Conservation (phyloP, 2,797 vertebrate genomes). For the Sus cebifrons region DNA sequence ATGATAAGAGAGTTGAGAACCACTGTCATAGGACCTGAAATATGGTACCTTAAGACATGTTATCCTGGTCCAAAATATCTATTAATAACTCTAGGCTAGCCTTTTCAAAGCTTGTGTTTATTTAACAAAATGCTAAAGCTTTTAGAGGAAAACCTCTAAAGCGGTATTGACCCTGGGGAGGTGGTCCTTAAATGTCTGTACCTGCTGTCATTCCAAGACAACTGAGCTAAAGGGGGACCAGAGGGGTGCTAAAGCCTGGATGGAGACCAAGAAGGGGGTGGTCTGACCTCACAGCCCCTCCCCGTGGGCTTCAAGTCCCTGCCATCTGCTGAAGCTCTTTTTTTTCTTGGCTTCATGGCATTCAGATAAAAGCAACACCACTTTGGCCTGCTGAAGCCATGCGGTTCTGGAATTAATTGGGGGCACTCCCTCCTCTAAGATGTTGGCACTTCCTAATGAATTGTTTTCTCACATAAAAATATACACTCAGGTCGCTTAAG, state of each 20-base stretch:
- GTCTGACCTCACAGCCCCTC: neutral
- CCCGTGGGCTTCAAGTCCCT: neutral
- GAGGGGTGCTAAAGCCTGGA: neutral
- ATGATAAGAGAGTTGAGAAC: neutral
- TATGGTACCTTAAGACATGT: neutral
- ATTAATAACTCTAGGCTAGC: neutral
- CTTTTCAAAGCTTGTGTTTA: constrained; percentile 7
- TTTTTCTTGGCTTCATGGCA: neutral
- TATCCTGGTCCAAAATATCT: constrained; percentile 8
- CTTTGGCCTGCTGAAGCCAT: neutral
- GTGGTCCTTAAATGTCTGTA: too few relatives aligned
- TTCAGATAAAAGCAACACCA: neutral
- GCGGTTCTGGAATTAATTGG: constrained; percentile 50
- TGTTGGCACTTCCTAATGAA: constrained; percentile 71
- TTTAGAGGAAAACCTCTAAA: neutral
- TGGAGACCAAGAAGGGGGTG: neutral
- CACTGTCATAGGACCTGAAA: neutral
- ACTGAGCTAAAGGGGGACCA: neutral
- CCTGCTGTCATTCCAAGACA: neutral
- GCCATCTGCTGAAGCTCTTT: neutral
- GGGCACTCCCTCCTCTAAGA: constrained; percentile 43
- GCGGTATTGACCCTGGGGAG: neutral
- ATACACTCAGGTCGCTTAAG: neutral
- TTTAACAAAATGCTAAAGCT: neutral
- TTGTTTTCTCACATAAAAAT: constrained; percentile 77